Percentiles rank a stretch among this genome's conserved stretches.
Conservation (phyloP, 2,797 vertebrate genomes). For the Macroramphosus scolopax region DNA sequence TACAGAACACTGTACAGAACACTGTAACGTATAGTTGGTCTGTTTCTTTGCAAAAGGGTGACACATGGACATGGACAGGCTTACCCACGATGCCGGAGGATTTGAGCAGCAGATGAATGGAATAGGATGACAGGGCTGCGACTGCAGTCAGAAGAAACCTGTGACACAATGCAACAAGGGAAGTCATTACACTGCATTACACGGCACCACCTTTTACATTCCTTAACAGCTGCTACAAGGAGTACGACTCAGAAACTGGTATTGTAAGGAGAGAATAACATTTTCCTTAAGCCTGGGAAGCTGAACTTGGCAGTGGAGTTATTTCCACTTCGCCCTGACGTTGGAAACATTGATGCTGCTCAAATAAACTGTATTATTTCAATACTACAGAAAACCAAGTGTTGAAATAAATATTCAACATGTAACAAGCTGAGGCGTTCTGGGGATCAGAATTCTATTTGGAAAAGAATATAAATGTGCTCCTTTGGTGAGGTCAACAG, state of each 20-base stretch:
- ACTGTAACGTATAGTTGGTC: neutral
- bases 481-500: slow-evolving; percentile 12
- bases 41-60: slow-evolving; percentile 4
- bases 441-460: too few species aligned
- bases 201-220: neutral
- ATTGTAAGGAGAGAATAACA: too few species aligned
- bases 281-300: slow-evolving; percentile 1
- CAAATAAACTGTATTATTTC: too few species aligned
- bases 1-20: too few species aligned
- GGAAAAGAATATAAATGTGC: slow-evolving; percentile 11
- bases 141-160: slow-evolving; percentile 92
- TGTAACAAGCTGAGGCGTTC: too few species aligned
- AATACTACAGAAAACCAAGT: too few species aligned
- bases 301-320: too few species aligned
- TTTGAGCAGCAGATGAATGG: slow-evolving; percentile 95
- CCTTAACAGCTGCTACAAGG: too few species aligned
- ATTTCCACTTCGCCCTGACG: too few species aligned
- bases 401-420: too few species aligned
- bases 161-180: slow-evolving; percentile 22
- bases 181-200: neutral
- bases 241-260: too few species aligned
- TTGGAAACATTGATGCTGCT: too few species aligned
- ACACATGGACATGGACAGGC: slow-evolving; percentile 14
- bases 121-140: slow-evolving; percentile 90
- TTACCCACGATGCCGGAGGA: slow-evolving; percentile 94